Conservation (phyloP, 2,888 invertebrate species). For the Papilio protenor region DNA sequence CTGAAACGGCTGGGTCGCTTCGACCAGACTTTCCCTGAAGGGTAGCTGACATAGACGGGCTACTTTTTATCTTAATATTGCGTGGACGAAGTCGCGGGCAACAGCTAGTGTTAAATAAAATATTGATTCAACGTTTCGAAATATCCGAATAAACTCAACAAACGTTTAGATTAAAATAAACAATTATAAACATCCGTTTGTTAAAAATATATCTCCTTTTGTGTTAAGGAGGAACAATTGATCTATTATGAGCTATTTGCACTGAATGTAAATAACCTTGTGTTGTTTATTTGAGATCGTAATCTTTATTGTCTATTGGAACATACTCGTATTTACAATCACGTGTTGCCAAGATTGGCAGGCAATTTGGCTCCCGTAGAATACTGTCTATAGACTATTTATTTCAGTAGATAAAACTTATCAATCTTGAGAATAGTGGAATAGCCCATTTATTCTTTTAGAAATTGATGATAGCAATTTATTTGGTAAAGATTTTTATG, state of each 20-base stretch:
- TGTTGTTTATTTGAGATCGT: conserved; percentile 1
- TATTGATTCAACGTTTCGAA: neutral
- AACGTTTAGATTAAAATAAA: neutral
- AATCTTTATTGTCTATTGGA: conserved; percentile 4
- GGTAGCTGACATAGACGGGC: too few species aligned
- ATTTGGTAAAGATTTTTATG: too few species aligned
- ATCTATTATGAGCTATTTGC: neutral
- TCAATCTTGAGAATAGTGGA: conserved; percentile 6
- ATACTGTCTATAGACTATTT: conserved; percentile 1
- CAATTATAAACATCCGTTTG: neutral
- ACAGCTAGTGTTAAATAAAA: conserved; percentile 5
- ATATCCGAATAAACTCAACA: neutral
- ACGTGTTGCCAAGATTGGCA: conserved; percentile 21
- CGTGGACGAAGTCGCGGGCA: too few species aligned
- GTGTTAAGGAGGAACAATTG: neutral
- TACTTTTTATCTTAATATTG: too few species aligned
- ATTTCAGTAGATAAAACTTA: conserved; percentile 10
- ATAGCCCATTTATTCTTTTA: neutral
- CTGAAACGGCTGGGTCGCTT: too few species aligned
- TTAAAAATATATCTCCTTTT: neutral
- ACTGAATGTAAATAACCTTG: conserved; percentile 6
- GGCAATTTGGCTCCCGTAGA: conserved; percentile 18
- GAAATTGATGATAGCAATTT: neutral
- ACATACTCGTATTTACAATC: conserved; percentile 9
- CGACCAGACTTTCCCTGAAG: too few species aligned